A percentile compares a stretch with the other conserved stretches of the same genome.
phyloP scores from a whole-genome alignment of 2,888 invertebrate species.

The Scaptomyza reducta region DNA sequence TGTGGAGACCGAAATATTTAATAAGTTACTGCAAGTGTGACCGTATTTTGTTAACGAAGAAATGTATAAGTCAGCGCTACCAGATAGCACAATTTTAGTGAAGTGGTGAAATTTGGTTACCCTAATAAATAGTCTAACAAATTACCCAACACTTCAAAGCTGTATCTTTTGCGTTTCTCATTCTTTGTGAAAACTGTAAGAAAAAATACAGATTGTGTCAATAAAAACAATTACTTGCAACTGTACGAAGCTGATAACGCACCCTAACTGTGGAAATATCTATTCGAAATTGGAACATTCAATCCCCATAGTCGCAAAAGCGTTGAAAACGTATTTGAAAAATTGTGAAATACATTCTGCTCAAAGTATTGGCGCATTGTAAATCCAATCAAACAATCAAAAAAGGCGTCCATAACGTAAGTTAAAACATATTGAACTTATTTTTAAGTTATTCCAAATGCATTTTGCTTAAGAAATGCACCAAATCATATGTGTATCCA shows the following conservation, averaged over 20 bases:
- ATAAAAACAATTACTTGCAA: background rate
- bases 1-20: conserved; percentile 7
- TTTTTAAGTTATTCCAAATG: background rate
- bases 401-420: conserved; percentile 24
- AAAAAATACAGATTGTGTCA: conserved; percentile 21
- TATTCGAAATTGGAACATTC: background rate
- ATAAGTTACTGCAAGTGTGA: conserved; percentile 21
- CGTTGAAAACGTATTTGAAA: background rate
- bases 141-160: conserved; percentile 19
- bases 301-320: background rate
- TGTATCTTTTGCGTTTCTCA: conserved; percentile 33
- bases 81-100: background rate
- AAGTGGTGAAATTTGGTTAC: background rate
- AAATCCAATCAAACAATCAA: conserved; percentile 7
- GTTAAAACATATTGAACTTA: conserved; percentile 9
- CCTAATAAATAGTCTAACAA: background rate
- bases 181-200: conserved; percentile 38
- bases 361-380: conserved; percentile 1
- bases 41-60: background rate
- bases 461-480: conserved; percentile 6
- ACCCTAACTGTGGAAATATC: conserved; percentile 22
- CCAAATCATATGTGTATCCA: conserved; percentile 20
- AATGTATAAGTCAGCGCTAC: conserved; percentile 15
- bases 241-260: background rate
- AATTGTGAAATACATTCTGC: conserved; percentile 19